These are phyloP conservation scores for Rhyzopertha dominica DNA, from an alignment of 1,140 invertebrate species.

Conservation along the genomic window DNA sequence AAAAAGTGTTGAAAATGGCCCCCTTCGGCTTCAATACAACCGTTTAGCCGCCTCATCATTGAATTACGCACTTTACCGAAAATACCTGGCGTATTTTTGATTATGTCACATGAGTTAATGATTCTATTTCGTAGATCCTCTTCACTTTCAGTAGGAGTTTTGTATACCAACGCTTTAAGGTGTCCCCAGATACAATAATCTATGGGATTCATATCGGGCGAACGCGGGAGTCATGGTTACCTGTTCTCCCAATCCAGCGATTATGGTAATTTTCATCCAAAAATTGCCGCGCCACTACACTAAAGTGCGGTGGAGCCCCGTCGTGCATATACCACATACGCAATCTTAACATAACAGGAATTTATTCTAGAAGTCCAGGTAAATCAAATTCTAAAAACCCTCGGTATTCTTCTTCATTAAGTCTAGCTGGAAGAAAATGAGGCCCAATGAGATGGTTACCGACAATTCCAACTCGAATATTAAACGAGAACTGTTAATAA, in stretches of 20 bases:
- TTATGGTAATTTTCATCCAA: constrained; percentile 1
- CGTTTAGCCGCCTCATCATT: not conserved
- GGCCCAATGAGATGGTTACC: too few relatives aligned
- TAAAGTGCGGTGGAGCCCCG: constrained; percentile 4
- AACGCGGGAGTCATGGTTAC: constrained; percentile 36
- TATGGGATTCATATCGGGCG: constrained; percentile 33
- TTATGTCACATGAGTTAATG: constrained; percentile 2
- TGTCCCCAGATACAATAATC: constrained; percentile 39
- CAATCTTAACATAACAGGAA: not conserved
- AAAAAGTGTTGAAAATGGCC: too few relatives aligned
- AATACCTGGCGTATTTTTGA: constrained; percentile 6
- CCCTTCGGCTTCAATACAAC: constrained; percentile 1
- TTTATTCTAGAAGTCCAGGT: not conserved
- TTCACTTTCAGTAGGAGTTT: not conserved
- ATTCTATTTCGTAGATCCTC: constrained; percentile 6
- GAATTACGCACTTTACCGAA: constrained; percentile 4
- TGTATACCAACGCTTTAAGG: too few relatives aligned
- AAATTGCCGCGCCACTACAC: not conserved
- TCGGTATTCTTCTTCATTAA: too few relatives aligned
- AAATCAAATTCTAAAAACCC: too few relatives aligned
- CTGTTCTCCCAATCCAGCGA: constrained; percentile 1
- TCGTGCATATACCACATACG: constrained; percentile 10
- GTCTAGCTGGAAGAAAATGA: too few relatives aligned
- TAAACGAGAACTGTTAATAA: too few relatives aligned
- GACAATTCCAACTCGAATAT: too few relatives aligned